phyloP scores from a whole-genome alignment of 1,140 invertebrate species.

The Argopecten irradians region DNA sequence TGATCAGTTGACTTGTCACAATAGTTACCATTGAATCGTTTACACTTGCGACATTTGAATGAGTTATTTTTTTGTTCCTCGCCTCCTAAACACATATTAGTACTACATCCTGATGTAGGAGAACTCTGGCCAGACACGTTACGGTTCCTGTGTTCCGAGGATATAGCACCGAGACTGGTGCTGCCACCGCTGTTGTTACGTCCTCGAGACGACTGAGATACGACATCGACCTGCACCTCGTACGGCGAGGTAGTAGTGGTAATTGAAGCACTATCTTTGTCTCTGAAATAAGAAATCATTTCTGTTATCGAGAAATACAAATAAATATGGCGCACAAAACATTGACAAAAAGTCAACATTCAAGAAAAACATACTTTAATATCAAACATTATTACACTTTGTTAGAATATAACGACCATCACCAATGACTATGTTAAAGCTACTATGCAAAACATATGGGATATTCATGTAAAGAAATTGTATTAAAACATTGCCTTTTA shows the following conservation, averaged over 20 bases:
- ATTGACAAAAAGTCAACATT: no score
- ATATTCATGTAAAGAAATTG: no score
- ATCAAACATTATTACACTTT: no score
- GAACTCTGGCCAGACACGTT: constrained; percentile 63
- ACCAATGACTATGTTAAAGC: no score
- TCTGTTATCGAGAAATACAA: constrained; percentile 22
- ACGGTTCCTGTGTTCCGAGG: constrained; percentile 43
- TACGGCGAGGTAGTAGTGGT: constrained; percentile 50
- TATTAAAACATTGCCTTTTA: no score
- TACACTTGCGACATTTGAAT: constrained; percentile 50
- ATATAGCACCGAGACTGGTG: constrained; percentile 26
- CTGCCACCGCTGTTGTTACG: constrained; percentile 46
- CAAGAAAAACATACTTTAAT: no score
- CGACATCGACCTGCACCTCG: constrained; percentile 57
- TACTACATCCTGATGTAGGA: constrained; percentile 60
- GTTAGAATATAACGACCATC: no score
- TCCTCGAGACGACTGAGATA: constrained; percentile 33
- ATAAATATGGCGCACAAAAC: no score
- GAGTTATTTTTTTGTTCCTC: constrained; percentile 46
- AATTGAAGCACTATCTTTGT: constrained; percentile 54
- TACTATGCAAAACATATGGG: no score
- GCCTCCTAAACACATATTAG: constrained; percentile 48
- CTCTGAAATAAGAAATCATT: constrained; percentile 43
- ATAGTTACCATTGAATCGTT: constrained; percentile 36
- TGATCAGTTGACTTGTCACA: constrained; percentile 53